Base-by-base conservation (phyloP, 2,113 vertebrate species). In the Haemorhous mexicanus region DNA sequence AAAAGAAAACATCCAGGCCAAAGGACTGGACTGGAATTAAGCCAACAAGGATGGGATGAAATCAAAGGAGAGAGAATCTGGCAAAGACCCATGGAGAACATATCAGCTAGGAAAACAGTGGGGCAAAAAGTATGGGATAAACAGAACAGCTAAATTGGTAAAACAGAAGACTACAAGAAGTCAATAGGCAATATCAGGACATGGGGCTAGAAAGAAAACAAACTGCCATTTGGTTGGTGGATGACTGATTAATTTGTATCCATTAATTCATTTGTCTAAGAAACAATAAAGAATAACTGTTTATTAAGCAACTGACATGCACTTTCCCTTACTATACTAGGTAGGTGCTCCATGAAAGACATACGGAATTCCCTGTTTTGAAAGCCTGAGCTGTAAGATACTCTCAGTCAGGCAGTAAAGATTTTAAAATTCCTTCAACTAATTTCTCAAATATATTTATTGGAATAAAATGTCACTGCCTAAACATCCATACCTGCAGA, bases 11-110 rank as follows among this genome's bases (percentile, higher is more conserved):
- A 89, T 43, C 55, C 89, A 74, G 61, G 84, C 76, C 87, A 81
- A 89, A 95, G 43, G 91, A 84, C 68, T 85, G 53, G 35, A 76
- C 79, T 91, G 87, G 91, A 96, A 95, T 77, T 87, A 87, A 91
- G 87, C 87, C 91, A 96, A 50, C 23, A 80, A 88, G 88, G 90
- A 94, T 50, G 50, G 21, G 59, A 83, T 73, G 63, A 94, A 91
- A 94, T n/a, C 53, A 80, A 75, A 90, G 67, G 52, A 79, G 37
- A 87, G 16, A 32, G 27, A 59, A 94, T 58, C 35, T 77, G 86
- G 58, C 72, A 66, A 76, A 79, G 53, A 73, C 50, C 20, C 26
- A 53, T 0, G 0, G 41, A 83, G 46, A 90, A 77, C 9, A 59
- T 0, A 3, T 18, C 37, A 41, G 41, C 16, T 50, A 58, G 16